Evolutionary conservation across 2,113 vertebrate genomes (phyloP).

Genomic region (Isichthys henryi): DNA sequence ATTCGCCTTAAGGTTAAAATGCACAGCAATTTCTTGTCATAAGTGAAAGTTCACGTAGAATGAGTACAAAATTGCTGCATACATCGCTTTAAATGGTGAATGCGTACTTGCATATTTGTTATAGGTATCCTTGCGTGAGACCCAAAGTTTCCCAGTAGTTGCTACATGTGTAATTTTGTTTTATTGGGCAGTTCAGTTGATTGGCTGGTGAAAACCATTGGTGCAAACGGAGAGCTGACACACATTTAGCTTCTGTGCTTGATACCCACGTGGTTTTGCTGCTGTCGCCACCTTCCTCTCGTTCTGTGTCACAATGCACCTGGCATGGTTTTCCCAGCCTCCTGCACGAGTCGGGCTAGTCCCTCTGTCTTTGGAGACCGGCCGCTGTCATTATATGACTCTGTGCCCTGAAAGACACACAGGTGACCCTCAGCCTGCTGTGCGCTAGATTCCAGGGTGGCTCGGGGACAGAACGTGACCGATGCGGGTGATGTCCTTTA

Average conservation of each 20-base stretch:
- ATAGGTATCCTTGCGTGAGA: background rate
- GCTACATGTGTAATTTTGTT: background rate
- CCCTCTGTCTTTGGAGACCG: background rate
- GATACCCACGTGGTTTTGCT: background rate
- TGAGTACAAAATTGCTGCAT: background rate
- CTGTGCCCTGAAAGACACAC: background rate
- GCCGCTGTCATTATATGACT: background rate
- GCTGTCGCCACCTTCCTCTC: background rate
- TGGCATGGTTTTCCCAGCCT: background rate
- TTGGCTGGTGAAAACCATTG: background rate
- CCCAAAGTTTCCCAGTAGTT: background rate
- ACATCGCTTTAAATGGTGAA: background rate
- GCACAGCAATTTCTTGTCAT: background rate
- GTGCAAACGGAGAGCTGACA: background rate
- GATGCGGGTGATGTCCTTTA: background rate
- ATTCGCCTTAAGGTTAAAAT: background rate
- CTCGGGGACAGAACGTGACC: background rate
- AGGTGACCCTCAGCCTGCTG: background rate
- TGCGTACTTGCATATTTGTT: background rate
- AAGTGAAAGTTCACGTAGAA: background rate
- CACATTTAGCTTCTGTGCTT: background rate
- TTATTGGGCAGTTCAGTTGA: background rate
- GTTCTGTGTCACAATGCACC: background rate
- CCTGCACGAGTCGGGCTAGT: background rate
- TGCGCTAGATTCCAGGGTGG: background rate